Evolutionary conservation across 2,797 vertebrate genomes (phyloP), one percentile per base, ranked within the genome.

Genomic region (Pseudochirops corinnae): DNA sequence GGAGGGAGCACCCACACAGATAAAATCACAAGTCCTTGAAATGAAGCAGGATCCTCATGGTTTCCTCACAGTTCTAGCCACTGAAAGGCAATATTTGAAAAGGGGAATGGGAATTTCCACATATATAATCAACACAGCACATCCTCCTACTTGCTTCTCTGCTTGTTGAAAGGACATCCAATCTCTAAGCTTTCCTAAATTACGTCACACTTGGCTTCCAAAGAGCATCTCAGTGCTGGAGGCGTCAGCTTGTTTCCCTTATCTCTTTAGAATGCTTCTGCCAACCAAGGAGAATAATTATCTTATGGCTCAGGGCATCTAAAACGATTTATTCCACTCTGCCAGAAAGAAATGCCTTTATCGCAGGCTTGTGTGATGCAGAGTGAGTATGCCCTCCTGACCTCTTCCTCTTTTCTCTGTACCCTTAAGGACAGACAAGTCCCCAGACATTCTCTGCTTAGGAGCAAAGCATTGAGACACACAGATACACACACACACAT

Each of bases 321-420:
- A 95, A 95, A 94, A 5, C 87, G 96, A 92, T 93, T 52, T 92
- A 90, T 97, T 96, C 90, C 46, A 56, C 52, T 95, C 2, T 92
- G 16, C 92, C 55, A 50, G 39, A 24, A 87, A 87, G 33, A 95
- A 62, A 94, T 13, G 4, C 62, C 55, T 95, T 94, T 94, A 55
- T 55, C 12, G 28, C 87, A 50, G 56, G 12, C 31, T 21, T 58
- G 58, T 92, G 39, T 90, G 94, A 55, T 52, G 56, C 93, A 56
- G 14, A 3, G 1, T 90, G 31, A 93, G 90, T 93, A 58, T 52
- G 50, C 21, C 33, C 92, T 56, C 24, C n/a, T 11, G 16, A 62
- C 1, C 21, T 55, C 28, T 26, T 33, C 55, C 28, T 56, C 9
- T 92, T 7, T 91, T 91, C 56, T 95, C 91, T 97, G 57, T 11